These are phyloP conservation scores for Eristalis intricaria DNA, from an alignment of 2,888 invertebrate species.

Conservation along the genomic window DNA sequence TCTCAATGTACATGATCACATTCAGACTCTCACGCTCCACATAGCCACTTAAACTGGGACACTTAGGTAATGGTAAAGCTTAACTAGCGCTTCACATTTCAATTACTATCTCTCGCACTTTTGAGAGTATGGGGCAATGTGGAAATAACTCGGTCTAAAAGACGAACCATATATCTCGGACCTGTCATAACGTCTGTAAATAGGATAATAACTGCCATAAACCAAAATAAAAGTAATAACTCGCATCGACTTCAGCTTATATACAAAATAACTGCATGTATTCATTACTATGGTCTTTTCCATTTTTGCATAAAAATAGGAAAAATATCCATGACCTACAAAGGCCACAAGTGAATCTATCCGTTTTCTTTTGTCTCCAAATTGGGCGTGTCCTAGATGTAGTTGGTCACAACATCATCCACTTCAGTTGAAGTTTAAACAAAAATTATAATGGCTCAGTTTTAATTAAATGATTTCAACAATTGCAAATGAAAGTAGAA, in stretches of 20 bases:
- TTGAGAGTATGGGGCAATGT: neutral
- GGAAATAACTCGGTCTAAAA: neutral
- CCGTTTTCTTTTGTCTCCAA: slow-evolving; percentile 56
- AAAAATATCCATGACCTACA: neutral
- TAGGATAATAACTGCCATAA: neutral
- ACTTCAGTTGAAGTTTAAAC: neutral
- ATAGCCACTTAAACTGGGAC: neutral
- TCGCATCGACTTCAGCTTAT: neutral
- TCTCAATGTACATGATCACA: neutral
- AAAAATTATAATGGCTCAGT: neutral
- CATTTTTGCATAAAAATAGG: neutral
- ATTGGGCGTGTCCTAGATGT: slow-evolving; percentile 56
- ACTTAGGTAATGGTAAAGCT: neutral
- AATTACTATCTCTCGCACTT: neutral
- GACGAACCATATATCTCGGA: neutral
- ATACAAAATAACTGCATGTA: neutral
- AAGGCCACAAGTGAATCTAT: slow-evolving; percentile 21
- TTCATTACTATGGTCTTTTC: neutral
- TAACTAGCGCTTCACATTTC: neutral
- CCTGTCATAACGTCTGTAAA: neutral
- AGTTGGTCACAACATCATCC: slow-evolving; percentile 3
- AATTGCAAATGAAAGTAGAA: neutral
- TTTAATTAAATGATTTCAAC: neutral
- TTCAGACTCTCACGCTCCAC: neutral
- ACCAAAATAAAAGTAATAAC: neutral